phyloP scores from a whole-genome alignment of 2,113 vertebrate genomes.

The Percopsis transmontana region DNA sequence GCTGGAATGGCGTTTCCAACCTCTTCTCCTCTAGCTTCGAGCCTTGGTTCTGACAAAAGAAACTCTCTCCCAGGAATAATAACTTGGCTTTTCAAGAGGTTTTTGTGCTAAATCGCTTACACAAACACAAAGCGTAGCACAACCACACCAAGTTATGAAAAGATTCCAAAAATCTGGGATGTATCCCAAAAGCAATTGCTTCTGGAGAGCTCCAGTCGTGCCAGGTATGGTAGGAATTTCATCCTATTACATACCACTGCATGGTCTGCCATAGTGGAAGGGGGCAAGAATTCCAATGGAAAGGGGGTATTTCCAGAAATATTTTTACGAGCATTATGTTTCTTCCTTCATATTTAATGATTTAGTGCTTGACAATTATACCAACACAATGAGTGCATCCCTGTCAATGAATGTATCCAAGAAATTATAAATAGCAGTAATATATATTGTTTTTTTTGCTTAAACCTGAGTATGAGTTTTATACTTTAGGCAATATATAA shows the following conservation, averaged over 20 bases:
- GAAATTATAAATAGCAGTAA: not conserved
- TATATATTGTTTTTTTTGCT: not conserved
- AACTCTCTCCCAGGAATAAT: constrained; percentile 8
- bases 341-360: not conserved
- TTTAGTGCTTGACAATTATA: not conserved
- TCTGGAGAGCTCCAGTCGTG: not conserved
- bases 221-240: constrained; percentile 8
- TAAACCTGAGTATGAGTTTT: constrained; percentile 13
- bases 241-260: not conserved
- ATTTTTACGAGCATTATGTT: not conserved
- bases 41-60: not conserved
- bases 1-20: not conserved
- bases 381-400: not conserved
- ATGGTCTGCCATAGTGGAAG: not conserved
- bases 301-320: not conserved
- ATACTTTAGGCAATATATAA: not conserved
- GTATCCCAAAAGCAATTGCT: constrained; percentile 2
- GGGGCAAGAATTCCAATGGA: constrained; percentile 1
- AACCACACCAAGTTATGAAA: constrained; percentile 36
- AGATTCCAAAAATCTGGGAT: constrained; percentile 13
- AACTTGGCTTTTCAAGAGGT: not conserved
- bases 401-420: not conserved
- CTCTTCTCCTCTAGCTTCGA: not conserved
- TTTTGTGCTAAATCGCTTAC: constrained; percentile 10
- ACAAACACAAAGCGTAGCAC: constrained; percentile 4